These are phyloP conservation scores for Lacerta bilineata DNA, from an alignment of 2,797 vertebrate genomes.

Conservation along the genomic window DNA sequence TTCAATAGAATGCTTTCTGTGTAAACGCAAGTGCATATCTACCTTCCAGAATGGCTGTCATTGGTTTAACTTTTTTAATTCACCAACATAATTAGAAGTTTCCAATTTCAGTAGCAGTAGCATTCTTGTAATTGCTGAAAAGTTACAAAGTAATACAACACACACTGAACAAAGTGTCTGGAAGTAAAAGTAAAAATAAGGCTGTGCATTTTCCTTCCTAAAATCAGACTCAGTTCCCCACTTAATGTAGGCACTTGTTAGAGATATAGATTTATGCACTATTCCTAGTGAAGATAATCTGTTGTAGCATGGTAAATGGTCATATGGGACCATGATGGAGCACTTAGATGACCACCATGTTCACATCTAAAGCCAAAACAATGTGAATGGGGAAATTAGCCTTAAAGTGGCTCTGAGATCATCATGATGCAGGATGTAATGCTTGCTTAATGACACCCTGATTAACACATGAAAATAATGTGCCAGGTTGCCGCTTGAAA, in stretches of 20 bases:
- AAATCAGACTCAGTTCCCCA: background rate
- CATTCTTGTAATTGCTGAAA: no score
- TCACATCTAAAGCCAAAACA: background rate
- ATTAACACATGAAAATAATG: background rate
- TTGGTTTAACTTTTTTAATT: no score
- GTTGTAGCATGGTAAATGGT: background rate
- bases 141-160: no score
- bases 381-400: background rate
- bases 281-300: background rate
- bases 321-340: background rate
- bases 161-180: slow-evolving; percentile 48
- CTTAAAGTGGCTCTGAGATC: slow-evolving; percentile 53
- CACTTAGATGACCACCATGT: background rate
- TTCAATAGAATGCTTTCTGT: no score
- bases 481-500: background rate
- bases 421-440: slow-evolving; percentile 63
- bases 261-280: background rate
- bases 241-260: background rate
- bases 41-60: no score
- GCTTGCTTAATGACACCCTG: slow-evolving; percentile 49
- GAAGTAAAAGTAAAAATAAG: slow-evolving; percentile 59
- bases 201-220: slow-evolving; percentile 48
- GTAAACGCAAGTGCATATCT: no score
- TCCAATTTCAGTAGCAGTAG: no score
- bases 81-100: no score